phyloP scores from a whole-genome alignment of 30 jellyfish, hydroid and myxozoan genomes.

The Aurelia sp. region DNA sequence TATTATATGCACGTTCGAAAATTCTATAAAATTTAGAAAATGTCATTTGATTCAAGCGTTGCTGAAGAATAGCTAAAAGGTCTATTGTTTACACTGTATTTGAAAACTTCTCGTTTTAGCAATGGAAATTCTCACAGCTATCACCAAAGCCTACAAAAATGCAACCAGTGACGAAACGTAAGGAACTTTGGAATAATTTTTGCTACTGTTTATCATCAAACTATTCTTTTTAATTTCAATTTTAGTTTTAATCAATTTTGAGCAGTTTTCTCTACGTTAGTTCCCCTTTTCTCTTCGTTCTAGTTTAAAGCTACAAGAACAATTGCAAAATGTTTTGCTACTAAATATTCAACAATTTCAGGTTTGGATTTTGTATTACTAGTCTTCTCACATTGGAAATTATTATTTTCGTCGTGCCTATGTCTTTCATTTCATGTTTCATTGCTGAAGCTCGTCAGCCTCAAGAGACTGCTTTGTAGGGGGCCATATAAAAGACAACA shows the following conservation, averaged over 20 bases:
- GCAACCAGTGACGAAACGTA: slow-evolving; percentile 48
- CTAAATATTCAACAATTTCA: slow-evolving; percentile 54
- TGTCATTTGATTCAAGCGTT: too few relatives aligned
- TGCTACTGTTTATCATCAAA: background rate
- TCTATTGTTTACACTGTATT: too few relatives aligned
- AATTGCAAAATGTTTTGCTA: slow-evolving; percentile 48
- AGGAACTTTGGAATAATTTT: background rate
- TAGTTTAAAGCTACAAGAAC: slow-evolving; percentile 35
- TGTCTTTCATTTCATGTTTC: too few relatives aligned
- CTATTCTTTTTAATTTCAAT: too few relatives aligned
- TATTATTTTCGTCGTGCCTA: too few relatives aligned
- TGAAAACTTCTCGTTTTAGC: slow-evolving; percentile 11
- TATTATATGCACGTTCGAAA: too few relatives aligned
- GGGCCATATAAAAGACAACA: too few relatives aligned
- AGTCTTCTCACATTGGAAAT: background rate
- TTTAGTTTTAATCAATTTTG: too few relatives aligned
- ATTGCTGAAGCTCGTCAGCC: too few relatives aligned
- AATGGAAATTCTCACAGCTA: slow-evolving; percentile 40
- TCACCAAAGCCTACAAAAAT: slow-evolving; percentile 23
- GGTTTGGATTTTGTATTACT: background rate
- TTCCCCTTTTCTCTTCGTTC: background rate
- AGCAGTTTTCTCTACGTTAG: background rate
- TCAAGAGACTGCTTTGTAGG: too few relatives aligned
- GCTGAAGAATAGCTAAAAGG: too few relatives aligned
- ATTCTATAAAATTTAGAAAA: too few relatives aligned